Base-by-base conservation (phyloP, 2,888 invertebrate species). In the Aradus depressus region DNA sequence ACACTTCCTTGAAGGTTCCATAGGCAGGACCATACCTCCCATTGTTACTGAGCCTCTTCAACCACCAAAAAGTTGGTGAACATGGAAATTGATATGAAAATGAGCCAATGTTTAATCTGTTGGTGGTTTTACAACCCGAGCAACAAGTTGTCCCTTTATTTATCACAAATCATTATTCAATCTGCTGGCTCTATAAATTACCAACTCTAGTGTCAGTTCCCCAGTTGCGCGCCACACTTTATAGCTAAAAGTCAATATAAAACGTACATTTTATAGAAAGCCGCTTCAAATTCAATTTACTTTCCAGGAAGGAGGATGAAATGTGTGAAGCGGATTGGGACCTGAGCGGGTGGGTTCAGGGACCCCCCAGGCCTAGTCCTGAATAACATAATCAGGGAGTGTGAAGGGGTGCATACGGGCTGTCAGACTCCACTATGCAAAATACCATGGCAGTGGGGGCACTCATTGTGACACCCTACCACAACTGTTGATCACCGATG, bases 401-500 rank as follows among this genome's bases (percentile, higher is more conserved):
- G 19, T 10, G 14, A 26, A n/a, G 4, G 4, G 6, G 10, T 45
- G 45, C 34, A 45, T 45, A 44, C 31, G 22, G 19, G 18, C 12
- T 5, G 14, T 14, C 16, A 38, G 38, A 32, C 37, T 25, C 31
- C 21, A 37, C 25, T 25, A 14, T 26, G 23, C 19, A 19, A 22
- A 38, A 47, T 47, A 38, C 47, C 37, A 47, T 38, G 47, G 22
- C 25, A 38, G 21, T 3, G 23, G 23, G 19, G 16, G 12, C 18
- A 14, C 12, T 25, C 21, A 26, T 32, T 35, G 37, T 21, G 25
- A 23, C 25, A 23, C 35, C 12, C 8, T 4, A 38, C 47, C 37
- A 10, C 47, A 47, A 47, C 47, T 47, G 47, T 47, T 47, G 47
- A 47, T 38, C 38, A 28, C 47, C 34, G 21, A 21, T 47, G 47